Percentiles rank a stretch among this genome's conserved stretches.
phyloP scores from a whole-genome alignment of 1,140 invertebrate genomes.

The Zophobas atratus region DNA sequence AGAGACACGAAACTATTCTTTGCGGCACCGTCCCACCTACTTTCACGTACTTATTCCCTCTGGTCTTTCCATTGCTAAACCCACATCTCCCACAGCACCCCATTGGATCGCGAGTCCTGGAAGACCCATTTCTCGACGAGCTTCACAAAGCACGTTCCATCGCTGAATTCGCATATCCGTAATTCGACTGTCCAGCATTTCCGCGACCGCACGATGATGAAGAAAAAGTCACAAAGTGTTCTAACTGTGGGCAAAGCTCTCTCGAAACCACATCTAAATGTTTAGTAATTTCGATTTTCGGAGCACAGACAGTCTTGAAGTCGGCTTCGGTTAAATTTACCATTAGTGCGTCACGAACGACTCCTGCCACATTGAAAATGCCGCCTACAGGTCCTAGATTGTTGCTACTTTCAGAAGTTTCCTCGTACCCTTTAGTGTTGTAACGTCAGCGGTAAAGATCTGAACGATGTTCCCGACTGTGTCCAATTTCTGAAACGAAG shows the following conservation, averaged over 20 bases:
- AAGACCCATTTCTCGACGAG: slow-evolving; percentile 84
- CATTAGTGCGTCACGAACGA: slow-evolving; percentile 88
- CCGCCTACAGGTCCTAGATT: slow-evolving; percentile 89
- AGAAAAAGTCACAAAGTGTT: slow-evolving; percentile 96
- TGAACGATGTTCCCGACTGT: slow-evolving; percentile 78
- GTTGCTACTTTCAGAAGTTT: slow-evolving; percentile 79
- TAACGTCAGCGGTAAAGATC: slow-evolving; percentile 80
- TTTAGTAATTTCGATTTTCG: slow-evolving; percentile 89
- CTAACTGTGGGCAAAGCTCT: slow-evolving; percentile 81
- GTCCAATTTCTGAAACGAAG: slow-evolving; percentile 84
- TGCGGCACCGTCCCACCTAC: slow-evolving; percentile 95
- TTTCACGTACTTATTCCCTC: slow-evolving; percentile 86
- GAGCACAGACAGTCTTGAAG: slow-evolving; percentile 82
- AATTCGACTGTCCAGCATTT: slow-evolving; percentile 96
- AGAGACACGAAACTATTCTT: slow-evolving; percentile 89
- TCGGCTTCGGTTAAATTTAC: slow-evolving; percentile 89
- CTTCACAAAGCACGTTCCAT: slow-evolving; percentile 96
- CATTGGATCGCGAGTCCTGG: slow-evolving; percentile 94
- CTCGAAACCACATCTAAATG: slow-evolving; percentile 84
- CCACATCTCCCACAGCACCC: slow-evolving; percentile 98
- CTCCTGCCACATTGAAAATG: slow-evolving; percentile 95
- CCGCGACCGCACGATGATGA: slow-evolving; percentile 95
- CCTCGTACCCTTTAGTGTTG: slow-evolving; percentile 78
- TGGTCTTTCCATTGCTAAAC: slow-evolving; percentile 91
- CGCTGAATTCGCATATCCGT: slow-evolving; percentile 94